These are phyloP conservation scores for Pseudomyrmex sp. DNA, from an alignment of 1,140 invertebrate genomes.

Conservation along the genomic window DNA sequence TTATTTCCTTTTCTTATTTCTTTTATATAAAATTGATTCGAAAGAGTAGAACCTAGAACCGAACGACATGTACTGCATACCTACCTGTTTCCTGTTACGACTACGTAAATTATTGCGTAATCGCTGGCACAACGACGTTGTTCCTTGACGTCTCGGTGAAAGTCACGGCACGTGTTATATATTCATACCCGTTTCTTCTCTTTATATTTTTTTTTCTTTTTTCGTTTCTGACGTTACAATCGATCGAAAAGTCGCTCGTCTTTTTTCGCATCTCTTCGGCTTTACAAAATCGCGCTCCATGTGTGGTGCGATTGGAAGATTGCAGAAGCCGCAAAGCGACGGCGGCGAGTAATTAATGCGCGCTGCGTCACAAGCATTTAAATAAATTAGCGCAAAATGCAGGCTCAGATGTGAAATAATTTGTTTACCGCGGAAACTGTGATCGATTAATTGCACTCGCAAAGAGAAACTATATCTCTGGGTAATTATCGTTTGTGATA, in stretches of 20 bases:
- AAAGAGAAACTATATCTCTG: too few species aligned
- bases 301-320: background rate
- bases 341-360: background rate
- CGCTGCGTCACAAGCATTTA: background rate
- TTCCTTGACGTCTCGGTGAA: slow-evolving; percentile 36
- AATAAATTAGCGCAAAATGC: too few species aligned
- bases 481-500: background rate
- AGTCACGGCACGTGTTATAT: slow-evolving; percentile 23
- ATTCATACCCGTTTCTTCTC: slow-evolving; percentile 14
- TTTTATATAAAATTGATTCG: slow-evolving; percentile 15
- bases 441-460: background rate
- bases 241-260: background rate
- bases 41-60: slow-evolving; percentile 13
- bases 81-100: slow-evolving; percentile 1
- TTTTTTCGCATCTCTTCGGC: background rate
- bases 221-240: slow-evolving; percentile 5
- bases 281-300: background rate
- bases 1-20: slow-evolving; percentile 17
- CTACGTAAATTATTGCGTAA: slow-evolving; percentile 54
- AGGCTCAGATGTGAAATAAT: background rate
- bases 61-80: slow-evolving; percentile 3
- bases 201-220: slow-evolving; percentile 24
- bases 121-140: background rate
- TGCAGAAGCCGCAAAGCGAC: too few species aligned
- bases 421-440: background rate